A percentile compares a stretch with the other conserved stretches of the same genome.
Evolutionary conservation across 2,888 invertebrate species (phyloP).

Genomic region (Leptura quadrifasciata): DNA sequence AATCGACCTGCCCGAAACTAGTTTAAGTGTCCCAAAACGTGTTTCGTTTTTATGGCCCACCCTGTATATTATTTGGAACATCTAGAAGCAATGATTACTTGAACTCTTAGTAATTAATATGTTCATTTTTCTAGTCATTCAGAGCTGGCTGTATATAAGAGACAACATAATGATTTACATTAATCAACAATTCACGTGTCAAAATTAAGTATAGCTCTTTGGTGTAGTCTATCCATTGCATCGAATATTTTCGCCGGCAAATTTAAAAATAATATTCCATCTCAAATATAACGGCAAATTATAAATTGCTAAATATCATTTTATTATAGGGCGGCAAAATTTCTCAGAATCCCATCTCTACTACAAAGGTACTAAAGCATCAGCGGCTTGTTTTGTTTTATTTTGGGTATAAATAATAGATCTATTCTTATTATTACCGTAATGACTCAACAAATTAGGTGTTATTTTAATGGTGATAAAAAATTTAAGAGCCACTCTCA

Average conservation of each 20-base stretch:
- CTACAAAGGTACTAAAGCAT: background rate
- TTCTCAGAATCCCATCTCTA: conserved; percentile 10
- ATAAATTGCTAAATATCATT: conserved; percentile 9
- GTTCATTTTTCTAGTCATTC: too few species aligned
- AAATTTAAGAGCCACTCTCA: conserved; percentile 4
- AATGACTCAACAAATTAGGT: conserved; percentile 13
- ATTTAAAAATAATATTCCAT: conserved; percentile 20
- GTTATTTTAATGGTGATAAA: background rate
- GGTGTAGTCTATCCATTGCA: background rate
- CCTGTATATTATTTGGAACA: too few species aligned
- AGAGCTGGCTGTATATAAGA: background rate
- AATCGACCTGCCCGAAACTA: background rate
- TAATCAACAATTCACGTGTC: background rate
- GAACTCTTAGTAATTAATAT: too few species aligned
- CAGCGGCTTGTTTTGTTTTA: conserved; percentile 8
- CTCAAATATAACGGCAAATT: conserved; percentile 17
- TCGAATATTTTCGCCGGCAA: conserved; percentile 13
- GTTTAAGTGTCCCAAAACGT: background rate
- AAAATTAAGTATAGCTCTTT: conserved; percentile 6
- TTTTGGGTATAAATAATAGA: conserved; percentile 12
- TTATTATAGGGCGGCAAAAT: conserved; percentile 16
- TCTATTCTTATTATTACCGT: background rate
- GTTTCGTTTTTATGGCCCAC: background rate
- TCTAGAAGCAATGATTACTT: too few species aligned
- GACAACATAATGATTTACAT: background rate